These are phyloP conservation scores for Patagioenas fasciata DNA, from an alignment of 2,113 vertebrate genomes.

Conservation along the genomic window DNA sequence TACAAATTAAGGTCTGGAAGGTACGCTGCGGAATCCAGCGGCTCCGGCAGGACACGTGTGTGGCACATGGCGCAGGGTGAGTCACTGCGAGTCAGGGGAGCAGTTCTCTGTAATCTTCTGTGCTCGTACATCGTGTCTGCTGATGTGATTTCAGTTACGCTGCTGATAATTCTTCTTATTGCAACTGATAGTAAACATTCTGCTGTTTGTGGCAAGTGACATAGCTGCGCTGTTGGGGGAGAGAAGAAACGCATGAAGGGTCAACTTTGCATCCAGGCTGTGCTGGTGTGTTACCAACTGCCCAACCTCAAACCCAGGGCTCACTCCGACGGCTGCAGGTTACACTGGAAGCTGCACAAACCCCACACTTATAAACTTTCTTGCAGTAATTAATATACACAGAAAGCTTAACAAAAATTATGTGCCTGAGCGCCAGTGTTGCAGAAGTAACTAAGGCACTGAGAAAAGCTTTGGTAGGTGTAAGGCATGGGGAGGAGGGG, in stretches of 20 bases:
- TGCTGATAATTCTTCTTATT: slow-evolving; percentile 41
- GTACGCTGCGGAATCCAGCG: neutral
- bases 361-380: neutral
- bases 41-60: neutral
- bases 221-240: neutral
- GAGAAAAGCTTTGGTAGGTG: slow-evolving; percentile 5
- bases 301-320: neutral
- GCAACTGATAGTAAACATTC: slow-evolving; percentile 50
- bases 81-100: neutral
- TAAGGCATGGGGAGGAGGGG: neutral
- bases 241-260: neutral
- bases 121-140: neutral
- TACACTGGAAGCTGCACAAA: neutral
- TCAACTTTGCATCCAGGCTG: neutral
- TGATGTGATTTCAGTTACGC: neutral
- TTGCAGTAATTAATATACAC: slow-evolving; percentile 17
- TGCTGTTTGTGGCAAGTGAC: slow-evolving; percentile 8
- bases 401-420: slow-evolving; percentile 6
- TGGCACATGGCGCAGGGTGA: neutral
- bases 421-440: neutral
- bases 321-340: neutral
- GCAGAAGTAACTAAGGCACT: neutral
- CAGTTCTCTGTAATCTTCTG: slow-evolving; percentile 34
- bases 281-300: neutral
- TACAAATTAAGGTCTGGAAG: slow-evolving; percentile 14